Evolutionary conservation across 2,113 vertebrate genomes (phyloP).

Genomic region (Myotis yumanensis): DNA sequence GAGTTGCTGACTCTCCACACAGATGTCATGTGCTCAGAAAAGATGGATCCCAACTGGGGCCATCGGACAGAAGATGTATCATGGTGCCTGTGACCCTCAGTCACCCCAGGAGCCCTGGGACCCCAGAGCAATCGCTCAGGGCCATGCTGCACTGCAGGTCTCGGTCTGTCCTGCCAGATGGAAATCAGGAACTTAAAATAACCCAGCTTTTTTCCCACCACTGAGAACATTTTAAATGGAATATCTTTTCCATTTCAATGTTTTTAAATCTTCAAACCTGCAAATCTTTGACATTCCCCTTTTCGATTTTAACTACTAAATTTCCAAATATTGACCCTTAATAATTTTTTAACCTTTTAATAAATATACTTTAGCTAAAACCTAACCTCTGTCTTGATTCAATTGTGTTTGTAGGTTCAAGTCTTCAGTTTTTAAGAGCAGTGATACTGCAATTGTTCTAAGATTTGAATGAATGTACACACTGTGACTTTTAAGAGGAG

Average conservation of each 20-base stretch:
- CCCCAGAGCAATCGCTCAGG: conserved; percentile 50
- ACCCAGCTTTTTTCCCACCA: background rate
- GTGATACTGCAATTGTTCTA: background rate
- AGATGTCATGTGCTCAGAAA: conserved; percentile 57
- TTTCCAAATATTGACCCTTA: conserved; percentile 51
- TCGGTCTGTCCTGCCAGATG: conserved; percentile 58
- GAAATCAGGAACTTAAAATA: conserved; percentile 66
- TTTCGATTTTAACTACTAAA: conserved; percentile 41
- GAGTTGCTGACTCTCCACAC: conserved; percentile 50
- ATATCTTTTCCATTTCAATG: conserved; percentile 43
- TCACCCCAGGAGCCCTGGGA: conserved; percentile 21
- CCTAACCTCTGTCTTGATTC: background rate
- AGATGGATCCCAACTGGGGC: conserved; percentile 63
- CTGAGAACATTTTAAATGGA: conserved; percentile 47
- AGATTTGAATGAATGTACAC: background rate
- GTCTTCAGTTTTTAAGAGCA: background rate
- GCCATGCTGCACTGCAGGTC: conserved; percentile 40
- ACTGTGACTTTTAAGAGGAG: background rate
- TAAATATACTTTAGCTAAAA: background rate
- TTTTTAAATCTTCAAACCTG: background rate
- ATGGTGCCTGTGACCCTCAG: conserved; percentile 57
- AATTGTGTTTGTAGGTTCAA: background rate
- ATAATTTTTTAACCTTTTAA: background rate
- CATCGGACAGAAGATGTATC: conserved; percentile 60
- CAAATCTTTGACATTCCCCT: background rate